Evolutionary conservation across 1,140 invertebrate species (phyloP).

Genomic region (Saxidomus purpurata): DNA sequence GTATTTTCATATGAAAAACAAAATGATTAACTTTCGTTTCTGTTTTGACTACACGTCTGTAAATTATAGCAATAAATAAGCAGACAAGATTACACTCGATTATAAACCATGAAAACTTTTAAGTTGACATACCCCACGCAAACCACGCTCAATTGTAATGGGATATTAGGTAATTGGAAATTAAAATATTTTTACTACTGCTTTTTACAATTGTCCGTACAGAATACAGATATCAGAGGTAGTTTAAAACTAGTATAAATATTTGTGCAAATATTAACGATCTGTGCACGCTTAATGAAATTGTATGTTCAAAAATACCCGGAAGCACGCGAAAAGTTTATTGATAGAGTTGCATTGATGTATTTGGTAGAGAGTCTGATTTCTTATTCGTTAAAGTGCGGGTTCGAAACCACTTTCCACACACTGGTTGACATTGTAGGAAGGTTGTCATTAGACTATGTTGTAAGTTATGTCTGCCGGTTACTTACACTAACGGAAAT

Average conservation of each 20-base stretch:
- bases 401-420: too few species aligned
- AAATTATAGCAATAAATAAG: neutral
- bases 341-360: too few species aligned
- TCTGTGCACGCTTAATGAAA: too few species aligned
- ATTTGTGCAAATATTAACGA: neutral
- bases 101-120: neutral
- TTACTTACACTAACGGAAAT: too few species aligned
- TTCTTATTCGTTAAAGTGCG: too few species aligned
- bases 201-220: neutral
- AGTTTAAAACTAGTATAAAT: neutral
- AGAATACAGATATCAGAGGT: neutral
- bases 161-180: neutral
- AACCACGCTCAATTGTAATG: neutral
- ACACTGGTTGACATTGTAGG: too few species aligned
- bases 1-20: too few species aligned
- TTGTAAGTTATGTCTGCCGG: too few species aligned
- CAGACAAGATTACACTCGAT: neutral
- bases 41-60: neutral
- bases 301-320: too few species aligned
- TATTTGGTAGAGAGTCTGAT: too few species aligned
- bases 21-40: neutral
- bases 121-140: conserved; percentile 7
- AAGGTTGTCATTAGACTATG: too few species aligned
- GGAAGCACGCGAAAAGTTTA: too few species aligned
- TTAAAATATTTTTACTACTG: conserved; percentile 15